These are phyloP conservation scores for Cistogaster globosa DNA, from an alignment of 2,888 invertebrate genomes.

Conservation along the genomic window DNA sequence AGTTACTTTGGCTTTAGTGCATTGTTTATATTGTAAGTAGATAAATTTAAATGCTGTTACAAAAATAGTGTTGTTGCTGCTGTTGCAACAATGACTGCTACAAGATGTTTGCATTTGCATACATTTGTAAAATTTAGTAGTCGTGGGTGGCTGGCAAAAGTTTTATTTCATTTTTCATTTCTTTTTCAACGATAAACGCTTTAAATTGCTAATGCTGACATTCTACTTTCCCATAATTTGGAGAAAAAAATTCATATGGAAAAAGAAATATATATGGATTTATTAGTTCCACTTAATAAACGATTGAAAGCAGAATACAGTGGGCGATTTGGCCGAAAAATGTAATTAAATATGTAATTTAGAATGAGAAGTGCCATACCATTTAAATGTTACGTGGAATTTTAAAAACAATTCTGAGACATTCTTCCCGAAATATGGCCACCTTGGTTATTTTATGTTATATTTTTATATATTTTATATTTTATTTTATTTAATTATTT, in stretches of 20 bases:
- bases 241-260: background rate
- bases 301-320: no score
- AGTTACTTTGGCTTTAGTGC: constrained; percentile 11
- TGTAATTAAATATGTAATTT: no score
- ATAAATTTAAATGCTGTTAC: constrained; percentile 42
- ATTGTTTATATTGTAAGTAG: constrained; percentile 51
- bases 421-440: no score
- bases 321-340: no score
- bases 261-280: constrained; percentile 25
- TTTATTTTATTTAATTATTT: no score
- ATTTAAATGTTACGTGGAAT: no score
- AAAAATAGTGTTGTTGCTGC: constrained; percentile 28
- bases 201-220: constrained; percentile 42
- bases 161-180: constrained; percentile 1
- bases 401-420: no score
- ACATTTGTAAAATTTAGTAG: constrained; percentile 34
- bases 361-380: no score
- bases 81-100: constrained; percentile 27
- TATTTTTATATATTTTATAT: no score
- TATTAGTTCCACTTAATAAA: constrained; percentile 12
- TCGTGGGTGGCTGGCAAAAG: constrained; percentile 19
- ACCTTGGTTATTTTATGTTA: no score
- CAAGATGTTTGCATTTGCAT: constrained; percentile 60
- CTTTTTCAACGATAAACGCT: constrained; percentile 6
- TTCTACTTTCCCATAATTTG: background rate